Base-by-base conservation (phyloP, 2,113 vertebrate genomes). In the Rattus rattus region DNA sequence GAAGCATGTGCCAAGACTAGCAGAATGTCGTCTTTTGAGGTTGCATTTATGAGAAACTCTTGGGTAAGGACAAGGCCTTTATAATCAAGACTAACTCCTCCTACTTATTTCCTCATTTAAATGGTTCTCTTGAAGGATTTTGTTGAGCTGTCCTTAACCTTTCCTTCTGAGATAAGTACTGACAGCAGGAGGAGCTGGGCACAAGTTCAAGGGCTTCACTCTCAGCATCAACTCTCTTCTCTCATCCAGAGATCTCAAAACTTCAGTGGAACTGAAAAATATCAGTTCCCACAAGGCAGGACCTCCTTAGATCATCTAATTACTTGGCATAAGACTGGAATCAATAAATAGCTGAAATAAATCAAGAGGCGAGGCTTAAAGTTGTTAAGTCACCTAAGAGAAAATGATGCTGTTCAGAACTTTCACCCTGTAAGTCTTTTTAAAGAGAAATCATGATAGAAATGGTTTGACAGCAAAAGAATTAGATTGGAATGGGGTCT, bases 311-410 rank as follows among this genome's bases (percentile, higher is more conserved):
- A 77, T 79, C 54, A 49, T 88, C 67, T 77, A 67, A 70, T 83
- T 83, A 84, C 52, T 88, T 83, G 76, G 36, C 83, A 72, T 54
- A 88, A 72, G 39, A 49, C 70, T 73, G 9, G 88, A 95, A 84
- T 91, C 83, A 96, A 24, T 88, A 93, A 88, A 14, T 91, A 84
- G 76, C 24, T 72, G 54, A 70, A 88, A 72, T 96, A 93, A 95
- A 77, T 52, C 54, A 67, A 81, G 54, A 88, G 47, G 28, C 47
- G 63, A 63, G n/a, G 54, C 70, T 95, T 61, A 81, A 87, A 73
- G n/a, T 73, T 84, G 28, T 69, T 92, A 76, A 86, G 5, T 16
- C 7, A 49, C 26, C 52, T 43, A 81, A 85, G 28, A 81, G 85
- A 90, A 94, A 90, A 90, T 69, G 59, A n/a, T 61, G 33, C 69